Base-by-base conservation (phyloP, 2,888 invertebrate genomes). In the Sclerodermus sp. region DNA sequence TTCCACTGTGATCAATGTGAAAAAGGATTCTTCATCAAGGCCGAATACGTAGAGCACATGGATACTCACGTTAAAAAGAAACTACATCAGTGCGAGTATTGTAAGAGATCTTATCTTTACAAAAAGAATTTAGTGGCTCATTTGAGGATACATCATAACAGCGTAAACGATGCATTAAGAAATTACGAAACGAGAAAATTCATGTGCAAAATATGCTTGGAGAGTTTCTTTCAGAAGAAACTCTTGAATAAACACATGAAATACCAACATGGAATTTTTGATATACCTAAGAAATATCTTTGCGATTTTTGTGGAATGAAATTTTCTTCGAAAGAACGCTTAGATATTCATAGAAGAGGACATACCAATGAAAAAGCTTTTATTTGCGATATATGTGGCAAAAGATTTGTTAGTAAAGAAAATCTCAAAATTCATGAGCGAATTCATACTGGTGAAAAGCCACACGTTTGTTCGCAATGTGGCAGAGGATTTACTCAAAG, bases 401-500 rank as follows among this genome's bases (percentile, higher is more conserved):
- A 70, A 30, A 53, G 40, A 29, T 75, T 76, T 42, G 49, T 53
- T 5, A 66, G 67, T n/a, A 65, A 57, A 14, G 70, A 71, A 23
- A 66, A 67, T 34, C 51, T 76, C 1, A 64, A 53, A 14, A 58
- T 74, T 13, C 75, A 75, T 49, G 60, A 60, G n/a, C 59, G 76
- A 0, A 67, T 55, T 31, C 73, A 73, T 49, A 74, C 73, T 0
- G 73, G 73, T 0, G 73, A 73, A n/a, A 71, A 67, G 45, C 74
- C 75, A 1, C 62, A 77, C 42, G 52, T 58, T n/a, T 77, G 77
- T 38, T 49, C 60, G 29, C 61, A 67, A n/a, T 77, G 77, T 47
- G 70, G 69, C n/a, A 68, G 71, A 50, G 55, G 67, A 29, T 77
- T 77, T 51, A 59, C 76, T 0, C 77, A 77, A 42, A 61, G 73